Evolutionary conservation across 2,888 invertebrate genomes (phyloP), one percentile per base, ranked within the genome.

Genomic region (Agapetus fuscipes): DNA sequence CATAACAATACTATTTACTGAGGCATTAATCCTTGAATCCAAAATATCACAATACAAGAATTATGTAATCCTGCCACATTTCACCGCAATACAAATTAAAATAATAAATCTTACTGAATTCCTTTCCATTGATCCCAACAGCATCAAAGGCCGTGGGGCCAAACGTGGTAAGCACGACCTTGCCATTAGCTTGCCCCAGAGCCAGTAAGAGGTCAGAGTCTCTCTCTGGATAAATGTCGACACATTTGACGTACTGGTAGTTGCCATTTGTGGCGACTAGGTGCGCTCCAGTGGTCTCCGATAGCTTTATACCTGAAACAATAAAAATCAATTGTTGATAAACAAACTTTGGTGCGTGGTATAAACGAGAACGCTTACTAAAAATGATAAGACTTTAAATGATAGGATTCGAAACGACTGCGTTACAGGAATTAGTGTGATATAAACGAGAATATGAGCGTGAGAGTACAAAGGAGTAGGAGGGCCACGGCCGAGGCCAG

Each of bases 151-250:
- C 71, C 1, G 72, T 72, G 33, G 83, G 78, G 28, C 82, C 82
- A 53, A 89, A 81, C 7, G 83, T 81, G 17, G 84, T 81, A 4
- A 95, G 69, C 1, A 81, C 72, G 26, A 95, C 81, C 64, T 83
- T 80, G n/a, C 95, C 94, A 66, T 83, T 91, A 1, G 84, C 80
- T 55, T 90, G 78, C 1, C 94, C 95, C 5, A 93, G 75, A 1
- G 94, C 94, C 26, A 95, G 62, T 30, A 93, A 66, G 27, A 88
- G 78, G 52, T 89, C 88, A 0, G 76, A 74, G 37, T 82, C 80
- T 20, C 77, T 72, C 37, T 78, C 73, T 15, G 89, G 88, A 52
- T 87, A 87, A 56, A 93, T 82, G 52, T 91, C 88, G 20, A 91
- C 75, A 58, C 90, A 90, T 52, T 89, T 85, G 6, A 90, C 81